Conservation (phyloP, 2,113 vertebrate species). For the Paraplagusia blochii region DNA sequence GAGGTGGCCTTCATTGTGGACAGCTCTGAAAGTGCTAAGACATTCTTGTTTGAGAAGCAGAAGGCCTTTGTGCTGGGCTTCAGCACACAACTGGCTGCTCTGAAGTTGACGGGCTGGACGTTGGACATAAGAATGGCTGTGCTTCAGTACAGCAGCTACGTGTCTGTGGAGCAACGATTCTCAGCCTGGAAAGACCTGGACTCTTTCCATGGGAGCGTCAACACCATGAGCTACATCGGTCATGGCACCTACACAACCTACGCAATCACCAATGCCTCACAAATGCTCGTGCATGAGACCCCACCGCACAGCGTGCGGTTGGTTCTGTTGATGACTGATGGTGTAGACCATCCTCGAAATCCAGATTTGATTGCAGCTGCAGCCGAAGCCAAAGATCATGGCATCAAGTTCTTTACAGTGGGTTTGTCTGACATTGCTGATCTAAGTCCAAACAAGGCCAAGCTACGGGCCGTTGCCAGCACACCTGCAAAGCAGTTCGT, state of each 20-base stretch:
- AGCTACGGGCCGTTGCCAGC: slow-evolving; percentile 82
- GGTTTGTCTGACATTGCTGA: slow-evolving; percentile 74
- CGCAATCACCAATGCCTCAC: slow-evolving; percentile 83
- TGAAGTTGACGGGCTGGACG: slow-evolving; percentile 66
- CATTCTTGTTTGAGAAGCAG: slow-evolving; percentile 77
- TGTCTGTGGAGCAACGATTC: slow-evolving; percentile 80
- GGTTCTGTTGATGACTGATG: slow-evolving; percentile 85
- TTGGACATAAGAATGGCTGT: slow-evolving; percentile 77
- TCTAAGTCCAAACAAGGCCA: slow-evolving; percentile 72
- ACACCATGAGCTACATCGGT: slow-evolving; percentile 79
- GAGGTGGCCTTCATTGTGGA: slow-evolving; percentile 86
- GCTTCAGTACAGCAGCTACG: slow-evolving; percentile 87
- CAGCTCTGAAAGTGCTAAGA: slow-evolving; percentile 88
- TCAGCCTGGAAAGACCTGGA: slow-evolving; percentile 78
- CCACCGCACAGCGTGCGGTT: slow-evolving; percentile 71
- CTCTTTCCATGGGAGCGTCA: slow-evolving; percentile 76
- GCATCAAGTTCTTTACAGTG: slow-evolving; percentile 81
- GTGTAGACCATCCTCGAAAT: slow-evolving; percentile 83
- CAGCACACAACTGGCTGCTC: slow-evolving; percentile 72
- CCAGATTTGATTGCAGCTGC: slow-evolving; percentile 77
- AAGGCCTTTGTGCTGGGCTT: slow-evolving; percentile 80
- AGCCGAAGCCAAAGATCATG: slow-evolving; percentile 75
- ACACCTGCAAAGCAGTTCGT: slow-evolving; percentile 69
- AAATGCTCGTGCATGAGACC: slow-evolving; percentile 79
- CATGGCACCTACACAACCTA: slow-evolving; percentile 88